These are phyloP conservation scores for Bellardia pandia DNA, from an alignment of 2,888 invertebrate genomes.

Conservation along the genomic window DNA sequence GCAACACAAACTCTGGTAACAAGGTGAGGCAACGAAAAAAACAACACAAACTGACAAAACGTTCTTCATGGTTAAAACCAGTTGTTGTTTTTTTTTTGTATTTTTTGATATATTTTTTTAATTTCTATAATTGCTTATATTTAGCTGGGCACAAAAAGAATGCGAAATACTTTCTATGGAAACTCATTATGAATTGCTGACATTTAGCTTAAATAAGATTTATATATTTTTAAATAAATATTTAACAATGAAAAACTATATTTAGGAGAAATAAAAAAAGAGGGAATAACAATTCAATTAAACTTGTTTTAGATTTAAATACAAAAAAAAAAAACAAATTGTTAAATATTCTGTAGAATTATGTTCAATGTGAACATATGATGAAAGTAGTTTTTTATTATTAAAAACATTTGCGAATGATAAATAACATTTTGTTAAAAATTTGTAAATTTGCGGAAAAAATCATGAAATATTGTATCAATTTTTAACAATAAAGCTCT, in stretches of 20 bases:
- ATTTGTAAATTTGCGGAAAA: too few species aligned
- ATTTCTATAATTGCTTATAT: constrained; percentile 45
- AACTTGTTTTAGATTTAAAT: not conserved
- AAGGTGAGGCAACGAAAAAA: not conserved
- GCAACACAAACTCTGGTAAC: not conserved
- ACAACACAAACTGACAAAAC: constrained; percentile 1
- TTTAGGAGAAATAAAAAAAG: not conserved
- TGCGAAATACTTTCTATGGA: constrained; percentile 47
- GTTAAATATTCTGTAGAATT: too few species aligned
- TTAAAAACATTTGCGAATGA: too few species aligned
- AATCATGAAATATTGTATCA: too few species aligned
- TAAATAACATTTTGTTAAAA: too few species aligned
- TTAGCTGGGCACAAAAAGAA: constrained; percentile 8
- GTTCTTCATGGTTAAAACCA: constrained; percentile 15
- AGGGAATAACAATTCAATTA: not conserved
- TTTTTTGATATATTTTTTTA: constrained; percentile 9
- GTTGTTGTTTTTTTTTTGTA: not conserved
- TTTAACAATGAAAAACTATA: not conserved
- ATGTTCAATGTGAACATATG: too few species aligned
- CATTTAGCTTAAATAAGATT: constrained; percentile 61
- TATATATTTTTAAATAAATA: constrained; percentile 57
- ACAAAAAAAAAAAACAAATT: too few species aligned
- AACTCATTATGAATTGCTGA: constrained; percentile 60
- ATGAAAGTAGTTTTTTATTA: not conserved
- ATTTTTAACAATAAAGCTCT: not conserved